Evolutionary conservation across 2,888 invertebrate genomes (phyloP), one percentile per base, ranked within the genome.

Genomic region (Agrilus mali): DNA sequence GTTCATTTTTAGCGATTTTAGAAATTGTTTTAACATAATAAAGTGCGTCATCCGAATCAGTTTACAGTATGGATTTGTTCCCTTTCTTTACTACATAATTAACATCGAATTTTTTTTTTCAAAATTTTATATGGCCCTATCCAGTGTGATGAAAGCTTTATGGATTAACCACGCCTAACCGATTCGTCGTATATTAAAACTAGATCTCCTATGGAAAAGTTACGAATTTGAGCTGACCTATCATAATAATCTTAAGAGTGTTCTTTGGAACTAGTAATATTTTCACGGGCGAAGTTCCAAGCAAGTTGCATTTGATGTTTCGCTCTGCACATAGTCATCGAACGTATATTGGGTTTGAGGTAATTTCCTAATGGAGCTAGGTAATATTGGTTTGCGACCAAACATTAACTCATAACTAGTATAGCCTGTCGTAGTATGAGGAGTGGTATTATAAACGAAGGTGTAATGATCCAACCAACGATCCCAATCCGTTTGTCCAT

Each of bases 401-500:
- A 50, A 56, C 2, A 53, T 34, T 36, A 57, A 34, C 49, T 56
- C 53, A 32, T 48, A 50, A n/a, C 55, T 56, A 2, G 50, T 46
- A 36, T 46, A 57, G 5, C 45, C 44, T 7, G 55, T 57, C 7
- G 50, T 41, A 3, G 50, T 47, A 44, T 60, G 58, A 1, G 53
- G 51, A 3, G 55, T 51, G 5, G 53, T 50, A 32, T 57, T 56
- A 37, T 57, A 57, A 0, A 50, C 48, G 36, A 57, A 55, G 40
- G 53, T 51, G 1, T 53, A 52, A 36, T 50, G 53, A 2, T 49
- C 44, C n/a, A 61, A 22, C 50, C 51, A 55, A 34, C 52, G 39
- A 41, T 60, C 57, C 59, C 61, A 63, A 45, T 60, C 51, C 4
- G 42, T 42, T 43, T 49, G 47, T 14, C 55, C 46, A 32, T 45